Evolutionary conservation across 2,113 vertebrate species (phyloP).

Genomic region (Ahaetulla prasina): DNA sequence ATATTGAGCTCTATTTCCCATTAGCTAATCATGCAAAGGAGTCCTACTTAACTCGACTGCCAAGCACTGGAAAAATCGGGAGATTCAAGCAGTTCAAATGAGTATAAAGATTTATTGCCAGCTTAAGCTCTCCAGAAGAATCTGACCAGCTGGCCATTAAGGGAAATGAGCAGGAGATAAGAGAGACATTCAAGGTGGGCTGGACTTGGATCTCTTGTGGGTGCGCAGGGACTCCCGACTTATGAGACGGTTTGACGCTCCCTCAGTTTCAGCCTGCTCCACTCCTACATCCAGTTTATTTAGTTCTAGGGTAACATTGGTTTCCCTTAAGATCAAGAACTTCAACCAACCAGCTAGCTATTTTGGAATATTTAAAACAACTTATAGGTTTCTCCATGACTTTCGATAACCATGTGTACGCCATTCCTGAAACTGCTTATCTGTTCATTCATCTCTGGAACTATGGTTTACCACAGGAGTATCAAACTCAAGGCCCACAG

Average conservation of each 20-base stretch:
- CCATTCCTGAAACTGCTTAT: background rate
- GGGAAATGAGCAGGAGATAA: no score
- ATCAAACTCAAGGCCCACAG: no score
- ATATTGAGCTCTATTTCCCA: background rate
- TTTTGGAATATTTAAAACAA: background rate
- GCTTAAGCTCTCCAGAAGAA: no score
- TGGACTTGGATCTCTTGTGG: no score
- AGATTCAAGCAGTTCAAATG: no score
- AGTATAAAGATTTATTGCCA: no score
- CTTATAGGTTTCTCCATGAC: background rate
- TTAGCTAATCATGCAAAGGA: background rate
- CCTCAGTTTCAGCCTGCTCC: no score
- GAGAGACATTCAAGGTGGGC: no score
- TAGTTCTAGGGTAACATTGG: background rate
- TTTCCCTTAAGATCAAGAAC: background rate
- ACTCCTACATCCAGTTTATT: background rate
- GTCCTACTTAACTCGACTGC: background rate
- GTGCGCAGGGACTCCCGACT: no score
- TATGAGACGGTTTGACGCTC: no score
- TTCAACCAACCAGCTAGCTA: background rate
- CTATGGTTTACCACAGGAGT: background rate
- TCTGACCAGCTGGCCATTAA: no score
- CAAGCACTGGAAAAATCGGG: no score
- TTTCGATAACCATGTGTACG: background rate
- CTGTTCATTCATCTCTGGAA: background rate